These are phyloP conservation scores for Lepidostoma basale DNA, from an alignment of 1,140 invertebrate species.

Conservation along the genomic window DNA sequence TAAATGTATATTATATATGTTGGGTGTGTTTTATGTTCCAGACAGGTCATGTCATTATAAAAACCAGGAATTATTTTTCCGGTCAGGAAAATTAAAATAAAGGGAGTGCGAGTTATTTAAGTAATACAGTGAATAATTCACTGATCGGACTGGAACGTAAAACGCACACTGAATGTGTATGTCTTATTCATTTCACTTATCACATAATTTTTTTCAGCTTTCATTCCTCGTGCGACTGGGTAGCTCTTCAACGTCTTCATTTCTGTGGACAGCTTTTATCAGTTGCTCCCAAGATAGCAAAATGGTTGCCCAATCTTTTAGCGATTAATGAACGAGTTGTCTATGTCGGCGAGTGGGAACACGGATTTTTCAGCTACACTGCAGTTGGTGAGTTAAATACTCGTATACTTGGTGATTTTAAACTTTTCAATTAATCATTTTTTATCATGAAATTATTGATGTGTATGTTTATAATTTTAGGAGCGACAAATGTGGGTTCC, in stretches of 20 bases:
- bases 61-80: too few relatives aligned
- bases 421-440: slow-evolving; percentile 10
- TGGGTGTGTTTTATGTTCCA: too few relatives aligned
- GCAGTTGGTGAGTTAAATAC: slow-evolving; percentile 73
- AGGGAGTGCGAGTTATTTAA: too few relatives aligned
- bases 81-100: too few relatives aligned
- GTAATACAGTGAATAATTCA: too few relatives aligned
- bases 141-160: too few relatives aligned
- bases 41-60: too few relatives aligned
- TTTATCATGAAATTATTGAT: slow-evolving; percentile 5
- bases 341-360: slow-evolving; percentile 91
- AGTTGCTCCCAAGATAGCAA: slow-evolving; percentile 88
- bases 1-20: too few relatives aligned
- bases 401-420: neutral
- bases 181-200: too few relatives aligned
- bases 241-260: slow-evolving; percentile 81
- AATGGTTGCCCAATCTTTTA: slow-evolving; percentile 90
- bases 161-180: too few relatives aligned
- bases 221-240: slow-evolving; percentile 95
- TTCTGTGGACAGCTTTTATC: slow-evolving; percentile 92
- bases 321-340: slow-evolving; percentile 94
- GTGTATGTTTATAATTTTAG: slow-evolving; percentile 28
- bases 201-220: slow-evolving; percentile 71
- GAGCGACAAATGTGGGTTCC: slow-evolving; percentile 96
- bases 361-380: slow-evolving; percentile 97